Evolutionary conservation across 2,888 invertebrate genomes (phyloP).

Genomic region (Rhingia rostrata): DNA sequence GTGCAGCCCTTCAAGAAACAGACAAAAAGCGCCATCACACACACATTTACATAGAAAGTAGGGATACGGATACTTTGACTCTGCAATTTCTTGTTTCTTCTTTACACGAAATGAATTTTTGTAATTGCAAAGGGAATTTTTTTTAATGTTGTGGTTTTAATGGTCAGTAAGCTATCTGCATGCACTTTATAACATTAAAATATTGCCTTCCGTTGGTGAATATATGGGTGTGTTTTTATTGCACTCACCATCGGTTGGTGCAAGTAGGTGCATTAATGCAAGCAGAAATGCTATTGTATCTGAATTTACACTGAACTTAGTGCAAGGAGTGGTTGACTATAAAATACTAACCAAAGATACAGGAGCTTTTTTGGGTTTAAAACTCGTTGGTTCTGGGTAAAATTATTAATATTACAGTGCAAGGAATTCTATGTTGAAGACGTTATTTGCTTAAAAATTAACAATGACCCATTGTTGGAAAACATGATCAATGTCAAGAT

Average conservation of each 20-base stretch:
- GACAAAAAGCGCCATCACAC: neutral
- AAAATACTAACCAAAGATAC: neutral
- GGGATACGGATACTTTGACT: neutral
- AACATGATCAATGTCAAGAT: no score
- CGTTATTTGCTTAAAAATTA: no score
- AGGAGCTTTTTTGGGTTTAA: no score
- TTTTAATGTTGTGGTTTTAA: conserved; percentile 48
- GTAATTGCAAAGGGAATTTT: conserved; percentile 25
- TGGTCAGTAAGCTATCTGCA: conserved; percentile 51
- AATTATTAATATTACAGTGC: no score
- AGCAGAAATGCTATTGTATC: neutral
- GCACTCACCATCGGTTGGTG: neutral
- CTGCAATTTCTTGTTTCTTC: conserved; percentile 21
- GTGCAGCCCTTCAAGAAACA: conserved; percentile 24
- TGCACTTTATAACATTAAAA: conserved; percentile 63
- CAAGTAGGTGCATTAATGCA: neutral
- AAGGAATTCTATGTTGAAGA: no score
- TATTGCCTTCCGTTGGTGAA: conserved; percentile 7
- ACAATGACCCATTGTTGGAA: no score
- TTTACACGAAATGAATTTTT: conserved; percentile 35
- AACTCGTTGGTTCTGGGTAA: no score
- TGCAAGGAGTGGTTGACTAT: neutral
- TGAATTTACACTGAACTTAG: neutral
- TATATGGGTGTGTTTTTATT: neutral
- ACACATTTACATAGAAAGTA: neutral